These are phyloP conservation scores for Onthophagus sagittarius DNA, from an alignment of 2,888 invertebrate genomes.

Conservation along the genomic window DNA sequence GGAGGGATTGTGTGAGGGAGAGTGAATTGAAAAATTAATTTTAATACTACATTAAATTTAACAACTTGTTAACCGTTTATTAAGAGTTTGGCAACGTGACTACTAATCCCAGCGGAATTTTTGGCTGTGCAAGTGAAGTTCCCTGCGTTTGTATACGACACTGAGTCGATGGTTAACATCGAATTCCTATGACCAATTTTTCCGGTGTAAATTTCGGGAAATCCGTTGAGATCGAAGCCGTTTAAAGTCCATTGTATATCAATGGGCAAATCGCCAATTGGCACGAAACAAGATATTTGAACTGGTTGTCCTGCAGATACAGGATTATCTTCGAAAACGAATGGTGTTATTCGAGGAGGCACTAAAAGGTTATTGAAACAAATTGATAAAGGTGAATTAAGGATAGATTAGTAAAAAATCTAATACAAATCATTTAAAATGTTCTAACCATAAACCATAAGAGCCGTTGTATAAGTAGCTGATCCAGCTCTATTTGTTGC, in stretches of 20 bases:
- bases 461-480: conserved; percentile 39
- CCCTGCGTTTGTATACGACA: conserved; percentile 58
- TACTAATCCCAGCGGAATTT: conserved; percentile 56
- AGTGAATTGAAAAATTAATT: not conserved
- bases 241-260: conserved; percentile 66
- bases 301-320: conserved; percentile 64
- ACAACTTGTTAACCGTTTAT: conserved; percentile 63
- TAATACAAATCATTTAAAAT: not conserved
- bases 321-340: conserved; percentile 61
- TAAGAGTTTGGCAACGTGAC: conserved; percentile 55
- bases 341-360: conserved; percentile 69
- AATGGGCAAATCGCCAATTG: conserved; percentile 66
- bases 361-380: conserved; percentile 47
- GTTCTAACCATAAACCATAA: conserved; percentile 68
- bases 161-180: conserved; percentile 58
- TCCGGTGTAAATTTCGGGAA: conserved; percentile 51
- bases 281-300: conserved; percentile 61
- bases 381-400: not conserved
- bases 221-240: conserved; percentile 41
- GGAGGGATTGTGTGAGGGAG: conserved; percentile 55
- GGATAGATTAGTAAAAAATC: not conserved
- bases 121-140: conserved; percentile 61
- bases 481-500: conserved; percentile 53
- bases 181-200: conserved; percentile 58
- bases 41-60: not conserved